Evolutionary conservation across 2,888 invertebrate species (phyloP), one percentile per base, ranked within the genome.

Genomic region (Melipona beecheii): DNA sequence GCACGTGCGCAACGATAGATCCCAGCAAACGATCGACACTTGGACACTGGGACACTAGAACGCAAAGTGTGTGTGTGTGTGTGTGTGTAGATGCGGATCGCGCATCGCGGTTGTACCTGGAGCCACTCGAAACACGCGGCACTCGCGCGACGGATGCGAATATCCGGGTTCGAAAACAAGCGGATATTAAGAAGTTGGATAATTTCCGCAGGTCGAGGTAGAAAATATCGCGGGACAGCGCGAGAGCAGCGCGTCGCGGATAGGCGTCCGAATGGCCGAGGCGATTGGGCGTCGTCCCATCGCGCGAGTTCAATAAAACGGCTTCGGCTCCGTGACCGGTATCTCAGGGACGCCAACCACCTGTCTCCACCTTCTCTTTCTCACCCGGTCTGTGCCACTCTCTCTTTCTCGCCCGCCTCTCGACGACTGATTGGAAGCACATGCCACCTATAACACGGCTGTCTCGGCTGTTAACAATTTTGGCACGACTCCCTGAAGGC

Each of bases 401-500:
- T 77, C 69, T 78, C 75, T 79, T 81, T 82, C 83, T 70, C 60
- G 27, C 36, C 27, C 60, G 72, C 73, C 43, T 43, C 43, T 78
- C 80, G 65, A 73, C 89, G 84, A 89, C 85, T 88, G 89, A 89
- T 89, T 88, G 87, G 88, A 69, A 88, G 88, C 89, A 88, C 88
- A 88, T 89, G 89, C 87, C 87, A 85, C 87, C 85, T 86, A 87
- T 83, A 88, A 89, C 88, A 87, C 83, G 81, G 79, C 85, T 84
- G 87, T 86, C 89, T 78, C 82, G 86, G 84, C 84, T 88, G 85
- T 89, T 89, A 89, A 89, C 89, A 89, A 89, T 89, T 89, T 89
- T 89, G 89, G 89, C 89, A 89, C 89, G 87, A 82, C 86, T 89
- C 87, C 83, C 87, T 70, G 70, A 85, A 86, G 84, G 83, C 81